These are phyloP conservation scores for Gymnosoma rotundatum DNA, from an alignment of 2,888 invertebrate species.

Conservation along the genomic window DNA sequence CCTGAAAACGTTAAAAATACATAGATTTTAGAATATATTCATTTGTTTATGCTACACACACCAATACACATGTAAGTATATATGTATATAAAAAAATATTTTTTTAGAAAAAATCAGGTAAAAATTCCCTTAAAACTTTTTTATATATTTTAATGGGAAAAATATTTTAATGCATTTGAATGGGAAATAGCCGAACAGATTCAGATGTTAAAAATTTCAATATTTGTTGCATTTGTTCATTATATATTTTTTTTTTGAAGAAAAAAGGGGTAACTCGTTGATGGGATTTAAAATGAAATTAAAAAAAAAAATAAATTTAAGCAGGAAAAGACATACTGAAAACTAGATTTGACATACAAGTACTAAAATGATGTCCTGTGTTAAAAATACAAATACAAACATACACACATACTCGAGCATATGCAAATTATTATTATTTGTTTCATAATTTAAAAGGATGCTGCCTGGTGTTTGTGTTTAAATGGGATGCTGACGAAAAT, in stretches of 20 bases:
- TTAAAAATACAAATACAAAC: not conserved
- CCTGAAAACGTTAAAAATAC: too few relatives aligned
- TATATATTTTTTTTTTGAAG: not conserved
- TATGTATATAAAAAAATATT: too few relatives aligned
- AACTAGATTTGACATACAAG: conserved; percentile 31
- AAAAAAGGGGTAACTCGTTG: conserved; percentile 53
- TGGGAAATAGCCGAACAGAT: conserved; percentile 3
- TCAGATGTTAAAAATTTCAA: conserved; percentile 9
- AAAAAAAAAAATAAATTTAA: conserved; percentile 37
- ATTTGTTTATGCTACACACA: not conserved
- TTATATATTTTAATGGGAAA: conserved; percentile 30
- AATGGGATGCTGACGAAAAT: conserved; percentile 23
- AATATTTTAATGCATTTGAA: conserved; percentile 6
- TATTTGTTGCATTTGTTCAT: conserved; percentile 11
- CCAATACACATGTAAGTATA: not conserved
- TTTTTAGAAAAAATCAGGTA: conserved; percentile 47
- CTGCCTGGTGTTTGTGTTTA: not conserved
- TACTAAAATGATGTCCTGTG: conserved; percentile 48
- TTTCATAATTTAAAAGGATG: conserved; percentile 42
- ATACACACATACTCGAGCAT: conserved; percentile 22
- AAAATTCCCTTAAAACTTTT: conserved; percentile 43
- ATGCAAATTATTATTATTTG: conserved; percentile 57
- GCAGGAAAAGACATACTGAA: conserved; percentile 67
- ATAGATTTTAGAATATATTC: too few relatives aligned
- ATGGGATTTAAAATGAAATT: conserved; percentile 35